These are phyloP conservation scores for Schlechtendalia chinensis DNA, from an alignment of 1,140 invertebrate genomes.

Conservation along the genomic window DNA sequence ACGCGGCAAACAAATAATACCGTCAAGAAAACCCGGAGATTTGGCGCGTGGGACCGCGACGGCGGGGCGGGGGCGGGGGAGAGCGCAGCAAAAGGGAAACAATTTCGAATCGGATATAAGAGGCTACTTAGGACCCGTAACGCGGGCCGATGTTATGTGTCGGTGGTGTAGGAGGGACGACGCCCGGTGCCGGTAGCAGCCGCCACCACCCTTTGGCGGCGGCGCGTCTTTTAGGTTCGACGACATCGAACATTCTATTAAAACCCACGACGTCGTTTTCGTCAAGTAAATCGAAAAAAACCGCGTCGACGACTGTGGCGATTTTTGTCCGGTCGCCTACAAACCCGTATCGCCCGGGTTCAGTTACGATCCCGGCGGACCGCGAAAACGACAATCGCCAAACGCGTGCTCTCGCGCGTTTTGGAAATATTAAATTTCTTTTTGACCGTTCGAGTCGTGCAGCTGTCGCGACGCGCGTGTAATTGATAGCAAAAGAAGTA, in stretches of 20 bases:
- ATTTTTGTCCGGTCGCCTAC: too few relatives aligned
- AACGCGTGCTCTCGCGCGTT: too few relatives aligned
- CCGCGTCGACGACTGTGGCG: too few relatives aligned
- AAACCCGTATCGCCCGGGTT: too few relatives aligned
- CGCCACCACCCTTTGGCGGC: slow-evolving; percentile 11
- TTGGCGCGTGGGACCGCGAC: slow-evolving; percentile 23
- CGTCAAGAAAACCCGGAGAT: slow-evolving; percentile 44
- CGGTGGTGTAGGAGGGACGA: slow-evolving; percentile 10
- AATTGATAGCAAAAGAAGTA: slow-evolving; percentile 11
- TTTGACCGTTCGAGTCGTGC: too few relatives aligned
- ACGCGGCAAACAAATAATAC: slow-evolving; percentile 39
- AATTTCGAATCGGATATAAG: slow-evolving; percentile 45
- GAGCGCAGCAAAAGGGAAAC: slow-evolving; percentile 35
- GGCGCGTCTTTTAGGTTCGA: not conserved
- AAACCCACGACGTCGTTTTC: not conserved
- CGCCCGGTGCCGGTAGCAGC: too few relatives aligned
- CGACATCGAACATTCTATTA: slow-evolving; percentile 34
- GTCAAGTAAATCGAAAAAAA: too few relatives aligned
- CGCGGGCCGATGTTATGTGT: slow-evolving; percentile 10
- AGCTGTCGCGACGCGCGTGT: not conserved
- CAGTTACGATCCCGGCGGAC: too few relatives aligned
- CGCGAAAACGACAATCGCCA: too few relatives aligned
- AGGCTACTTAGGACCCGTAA: slow-evolving; percentile 41
- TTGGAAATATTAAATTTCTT: too few relatives aligned
- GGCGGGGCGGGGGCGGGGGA: too few relatives aligned